phyloP scores from a whole-genome alignment of 35 echinoderm and acorn worm genomes.

The Heliocidaris tuberculata region DNA sequence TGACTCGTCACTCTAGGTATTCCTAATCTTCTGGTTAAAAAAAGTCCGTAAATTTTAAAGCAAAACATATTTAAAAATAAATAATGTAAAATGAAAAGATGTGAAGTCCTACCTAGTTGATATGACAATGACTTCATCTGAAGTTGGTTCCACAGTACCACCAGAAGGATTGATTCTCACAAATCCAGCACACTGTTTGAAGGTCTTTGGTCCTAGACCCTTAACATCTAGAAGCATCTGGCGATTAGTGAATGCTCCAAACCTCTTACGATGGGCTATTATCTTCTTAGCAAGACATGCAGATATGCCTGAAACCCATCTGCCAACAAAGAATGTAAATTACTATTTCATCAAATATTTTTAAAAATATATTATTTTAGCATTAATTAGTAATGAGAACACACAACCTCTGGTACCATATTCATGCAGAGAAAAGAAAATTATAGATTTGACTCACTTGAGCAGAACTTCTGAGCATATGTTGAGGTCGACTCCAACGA shows the following conservation, averaged over 20 bases:
- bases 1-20: too few species aligned
- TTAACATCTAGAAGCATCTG: constrained; percentile 75
- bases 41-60: too few species aligned
- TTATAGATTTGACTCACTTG: constrained; percentile 52
- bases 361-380: too few species aligned
- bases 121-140: neutral
- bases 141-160: neutral
- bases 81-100: too few species aligned
- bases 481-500: constrained; percentile 94
- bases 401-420: neutral
- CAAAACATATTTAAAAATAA: too few species aligned
- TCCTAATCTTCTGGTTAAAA: too few species aligned
- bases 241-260: constrained; percentile 75
- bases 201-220: constrained; percentile 88
- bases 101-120: neutral
- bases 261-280: constrained; percentile 65
- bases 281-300: constrained; percentile 81
- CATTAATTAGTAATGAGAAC: neutral
- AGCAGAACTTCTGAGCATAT: constrained; percentile 78
- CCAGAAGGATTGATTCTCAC: constrained; percentile 58
- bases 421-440: neutral
- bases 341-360: too few species aligned
- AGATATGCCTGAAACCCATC: constrained; percentile 81
- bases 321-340: neutral
- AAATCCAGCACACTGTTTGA: constrained; percentile 95